These are phyloP conservation scores for Trichomycterus rosablanca DNA, from an alignment of 2,113 vertebrate genomes.

Conservation along the genomic window DNA sequence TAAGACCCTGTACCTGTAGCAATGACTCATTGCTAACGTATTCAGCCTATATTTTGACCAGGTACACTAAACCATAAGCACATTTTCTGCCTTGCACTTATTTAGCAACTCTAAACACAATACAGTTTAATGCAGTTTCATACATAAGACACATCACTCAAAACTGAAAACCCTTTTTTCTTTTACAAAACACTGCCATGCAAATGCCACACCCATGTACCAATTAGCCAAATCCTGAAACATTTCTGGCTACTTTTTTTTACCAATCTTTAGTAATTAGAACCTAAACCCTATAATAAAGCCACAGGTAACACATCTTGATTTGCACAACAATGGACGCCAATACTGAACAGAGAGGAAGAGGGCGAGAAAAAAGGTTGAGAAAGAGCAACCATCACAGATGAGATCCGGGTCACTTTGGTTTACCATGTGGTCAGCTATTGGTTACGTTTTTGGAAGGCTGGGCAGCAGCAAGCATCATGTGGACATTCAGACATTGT, in stretches of 20 bases:
- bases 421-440: neutral
- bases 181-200: neutral
- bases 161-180: neutral
- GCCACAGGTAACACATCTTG: neutral
- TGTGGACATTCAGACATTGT: too few species aligned
- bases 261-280: neutral
- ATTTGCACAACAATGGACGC: neutral
- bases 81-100: conserved; percentile 1
- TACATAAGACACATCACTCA: neutral
- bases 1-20: too few species aligned
- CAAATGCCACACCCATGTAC: too few species aligned
- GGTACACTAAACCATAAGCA: conserved; percentile 5
- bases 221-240: too few species aligned
- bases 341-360: neutral
- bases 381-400: neutral
- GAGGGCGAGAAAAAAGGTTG: neutral
- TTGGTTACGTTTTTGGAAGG: neutral
- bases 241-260: neutral
- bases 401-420: neutral
- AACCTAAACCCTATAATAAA: neutral
- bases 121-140: neutral
- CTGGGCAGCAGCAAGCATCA: neutral
- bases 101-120: conserved; percentile 5
- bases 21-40: too few species aligned
- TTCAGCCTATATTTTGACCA: neutral